Percentiles rank a stretch among this genome's conserved stretches.
These are phyloP conservation scores for Phragmatobia fuliginosa DNA, from an alignment of 2,888 invertebrate species.

Conservation along the genomic window DNA sequence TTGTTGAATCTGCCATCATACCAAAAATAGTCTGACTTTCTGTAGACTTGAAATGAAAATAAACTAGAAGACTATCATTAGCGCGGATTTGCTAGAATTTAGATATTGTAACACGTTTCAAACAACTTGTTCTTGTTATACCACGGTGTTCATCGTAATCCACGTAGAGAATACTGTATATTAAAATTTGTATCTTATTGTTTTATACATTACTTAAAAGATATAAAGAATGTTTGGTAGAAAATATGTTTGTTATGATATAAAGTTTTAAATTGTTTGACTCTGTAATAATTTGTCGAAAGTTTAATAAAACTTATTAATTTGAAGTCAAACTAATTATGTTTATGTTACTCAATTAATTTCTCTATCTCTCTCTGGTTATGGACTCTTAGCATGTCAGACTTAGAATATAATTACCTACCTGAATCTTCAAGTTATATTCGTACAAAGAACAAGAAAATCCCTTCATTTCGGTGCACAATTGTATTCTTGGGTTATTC, in stretches of 20 bases:
- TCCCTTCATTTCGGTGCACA: too few relatives aligned
- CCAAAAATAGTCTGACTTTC: too few relatives aligned
- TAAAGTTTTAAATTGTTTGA: not conserved
- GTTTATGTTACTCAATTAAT: too few relatives aligned
- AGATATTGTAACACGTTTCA: too few relatives aligned
- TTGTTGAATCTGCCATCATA: too few relatives aligned
- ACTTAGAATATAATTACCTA: not conserved
- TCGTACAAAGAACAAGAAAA: not conserved
- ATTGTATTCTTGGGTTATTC: not conserved
- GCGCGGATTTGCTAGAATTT: not conserved
- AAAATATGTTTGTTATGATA: not conserved
- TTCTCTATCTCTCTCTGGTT: too few relatives aligned
- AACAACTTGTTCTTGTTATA: not conserved
- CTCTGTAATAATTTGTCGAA: constrained; percentile 1
- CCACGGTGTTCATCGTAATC: not conserved
- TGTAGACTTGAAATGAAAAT: not conserved
- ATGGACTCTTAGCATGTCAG: not conserved
- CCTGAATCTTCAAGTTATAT: not conserved
- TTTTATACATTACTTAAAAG: not conserved
- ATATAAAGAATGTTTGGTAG: not conserved
- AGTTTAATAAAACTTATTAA: constrained; percentile 11
- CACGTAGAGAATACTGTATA: not conserved
- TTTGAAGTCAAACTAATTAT: too few relatives aligned
- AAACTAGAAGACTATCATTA: not conserved
- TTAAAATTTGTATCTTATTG: not conserved